phyloP scores from a whole-genome alignment of 2,113 vertebrate species.

The Bubo blakistoni region DNA sequence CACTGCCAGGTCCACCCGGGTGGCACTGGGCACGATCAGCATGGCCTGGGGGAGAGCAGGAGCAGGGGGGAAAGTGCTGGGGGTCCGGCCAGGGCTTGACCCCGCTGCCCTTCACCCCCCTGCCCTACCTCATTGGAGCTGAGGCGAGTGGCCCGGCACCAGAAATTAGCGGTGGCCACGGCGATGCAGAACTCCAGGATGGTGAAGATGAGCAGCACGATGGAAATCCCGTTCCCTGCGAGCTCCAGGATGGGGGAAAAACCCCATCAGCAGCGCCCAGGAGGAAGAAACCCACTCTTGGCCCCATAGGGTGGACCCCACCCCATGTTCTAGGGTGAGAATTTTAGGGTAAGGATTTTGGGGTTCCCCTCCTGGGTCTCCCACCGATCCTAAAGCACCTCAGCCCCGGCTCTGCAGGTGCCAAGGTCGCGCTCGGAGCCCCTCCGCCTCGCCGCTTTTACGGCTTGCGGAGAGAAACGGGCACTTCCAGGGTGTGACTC shows the following conservation, averaged over 20 bases:
- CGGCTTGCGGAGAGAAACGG: not conserved
- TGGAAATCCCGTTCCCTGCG: conserved; percentile 47
- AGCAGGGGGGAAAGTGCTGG: not conserved
- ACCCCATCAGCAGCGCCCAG: not conserved
- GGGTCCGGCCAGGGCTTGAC: not conserved
- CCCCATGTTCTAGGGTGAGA: accelerated
- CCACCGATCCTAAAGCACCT: accelerated
- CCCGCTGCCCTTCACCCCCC: accelerated
- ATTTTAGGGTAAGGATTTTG: accelerated
- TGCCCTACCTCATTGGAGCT: conserved; percentile 28
- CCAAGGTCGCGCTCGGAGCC: not conserved
- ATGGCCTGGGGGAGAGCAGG: not conserved
- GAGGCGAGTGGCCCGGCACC: conserved; percentile 38
- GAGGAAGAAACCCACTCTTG: not conserved
- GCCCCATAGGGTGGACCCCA: not conserved
- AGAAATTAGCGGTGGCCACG: conserved; percentile 11
- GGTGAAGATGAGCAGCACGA: conserved; percentile 61
- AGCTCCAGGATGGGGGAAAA: not conserved
- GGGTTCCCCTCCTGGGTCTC: not conserved
- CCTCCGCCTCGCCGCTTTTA: not conserved
- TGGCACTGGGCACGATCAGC: conserved; percentile 45
- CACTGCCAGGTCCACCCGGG: not conserved
- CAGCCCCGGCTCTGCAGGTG: accelerated
- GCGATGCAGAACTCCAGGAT: conserved; percentile 61
- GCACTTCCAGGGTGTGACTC: not conserved